Base-by-base conservation (phyloP, 2,888 invertebrate species). In the Andricus quercusramuli region DNA sequence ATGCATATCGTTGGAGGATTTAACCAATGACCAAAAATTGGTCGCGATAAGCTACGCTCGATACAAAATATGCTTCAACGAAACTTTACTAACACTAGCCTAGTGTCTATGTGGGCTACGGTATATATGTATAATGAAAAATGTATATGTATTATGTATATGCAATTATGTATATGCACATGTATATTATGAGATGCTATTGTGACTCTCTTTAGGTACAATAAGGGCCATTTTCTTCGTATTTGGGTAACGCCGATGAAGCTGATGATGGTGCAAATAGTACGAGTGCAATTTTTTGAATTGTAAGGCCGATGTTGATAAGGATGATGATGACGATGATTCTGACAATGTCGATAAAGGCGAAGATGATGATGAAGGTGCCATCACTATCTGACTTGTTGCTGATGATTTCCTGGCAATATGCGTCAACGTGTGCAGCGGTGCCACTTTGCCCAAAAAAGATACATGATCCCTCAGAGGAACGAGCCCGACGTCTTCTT, bases 401-500 rank as follows among this genome's bases (percentile, higher is more conserved):
- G 81, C 37, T 77, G 79, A 78, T 79, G 70, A 83, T 83, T 79
- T 83, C 82, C 81, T 80, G 85, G 81, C 82, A 86, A 86, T 88
- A 85, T 86, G 83, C 85, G 82, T 85, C 83, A 80, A 76, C 81
- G 79, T 76, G 79, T 80, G 65, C 79, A 76, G 66, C 78, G 65
- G 70, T 70, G 70, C 25, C 51, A 22, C 41, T 66, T 74, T 77
- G 65, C 77, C 78, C 37, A 51, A 56, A 80, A 84, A 82, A 83
- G 83, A 85, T 84, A 85, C 78, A 78, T 83, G 80, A 81, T 83
- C 82, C 85, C 83, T 62, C 80, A 78, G 80, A 82, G 80, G 82
- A 83, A 76, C 79, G 77, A 68, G 80, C 78, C 80, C 88, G 88
- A 87, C 84, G 85, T 86, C 86, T 86, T 86, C 83, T 85, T 86